Percentiles rank a stretch among this genome's conserved stretches.
Conservation (phyloP, 1,140 invertebrate species). For the Ceratoteleas bidentatus region DNA sequence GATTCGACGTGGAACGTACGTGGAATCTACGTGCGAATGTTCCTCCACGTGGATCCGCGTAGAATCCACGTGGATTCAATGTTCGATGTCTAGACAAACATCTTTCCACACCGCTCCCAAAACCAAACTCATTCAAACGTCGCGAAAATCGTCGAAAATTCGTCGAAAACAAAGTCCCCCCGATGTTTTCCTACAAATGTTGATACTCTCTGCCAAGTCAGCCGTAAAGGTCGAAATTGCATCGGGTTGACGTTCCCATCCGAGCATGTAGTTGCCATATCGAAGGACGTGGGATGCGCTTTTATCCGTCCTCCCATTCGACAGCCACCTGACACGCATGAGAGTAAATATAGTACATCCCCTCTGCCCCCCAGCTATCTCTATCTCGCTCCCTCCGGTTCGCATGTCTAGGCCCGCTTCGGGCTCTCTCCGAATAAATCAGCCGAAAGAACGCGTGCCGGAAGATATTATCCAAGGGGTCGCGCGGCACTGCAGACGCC, state of each 20-base stretch:
- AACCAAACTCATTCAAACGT: not conserved
- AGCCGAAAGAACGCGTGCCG: constrained; percentile 74
- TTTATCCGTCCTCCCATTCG: constrained; percentile 40
- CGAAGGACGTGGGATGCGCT: constrained; percentile 27
- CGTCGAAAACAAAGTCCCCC: not conserved
- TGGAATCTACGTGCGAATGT: no score
- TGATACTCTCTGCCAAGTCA: not conserved
- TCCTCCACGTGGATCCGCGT: no score
- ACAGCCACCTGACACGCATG: constrained; percentile 65
- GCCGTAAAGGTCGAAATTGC: constrained; percentile 28
- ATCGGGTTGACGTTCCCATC: constrained; percentile 22
- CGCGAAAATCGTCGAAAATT: not conserved
- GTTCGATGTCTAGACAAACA: no score
- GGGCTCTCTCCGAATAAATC: constrained; percentile 73
- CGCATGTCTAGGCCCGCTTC: constrained; percentile 22
- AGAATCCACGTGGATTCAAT: no score
- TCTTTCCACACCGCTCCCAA: no score
- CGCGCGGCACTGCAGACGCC: constrained; percentile 32
- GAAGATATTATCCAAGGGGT: constrained; percentile 74
- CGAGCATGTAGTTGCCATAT: constrained; percentile 5
- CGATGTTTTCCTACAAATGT: no score
- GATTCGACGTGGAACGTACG: no score
- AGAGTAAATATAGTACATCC: constrained; percentile 20
- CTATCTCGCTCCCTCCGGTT: not conserved
- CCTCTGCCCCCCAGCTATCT: not conserved